These are phyloP conservation scores for Gopherus flavomarginatus DNA, from an alignment of 2,113 vertebrate species.

Conservation along the genomic window DNA sequence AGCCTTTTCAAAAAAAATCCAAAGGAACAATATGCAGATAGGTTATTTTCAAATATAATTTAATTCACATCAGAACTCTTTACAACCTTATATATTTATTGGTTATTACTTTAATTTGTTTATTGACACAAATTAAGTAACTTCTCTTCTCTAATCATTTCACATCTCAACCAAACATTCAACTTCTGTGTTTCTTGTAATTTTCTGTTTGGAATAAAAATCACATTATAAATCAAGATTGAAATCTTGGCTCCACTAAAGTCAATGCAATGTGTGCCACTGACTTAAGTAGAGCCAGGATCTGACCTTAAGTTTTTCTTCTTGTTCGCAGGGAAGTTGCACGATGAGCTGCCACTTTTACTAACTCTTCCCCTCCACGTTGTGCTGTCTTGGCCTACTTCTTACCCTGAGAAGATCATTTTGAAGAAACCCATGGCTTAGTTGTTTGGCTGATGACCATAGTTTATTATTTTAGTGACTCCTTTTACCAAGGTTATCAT, in stretches of 20 bases:
- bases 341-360: background rate
- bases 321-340: background rate
- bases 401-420: background rate
- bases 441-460: background rate
- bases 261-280: background rate
- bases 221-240: background rate
- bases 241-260: background rate
- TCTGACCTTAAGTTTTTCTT: background rate
- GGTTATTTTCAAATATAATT: slow-evolving; percentile 33
- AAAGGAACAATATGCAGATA: background rate
- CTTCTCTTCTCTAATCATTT: background rate
- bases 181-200: background rate
- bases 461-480: background rate
- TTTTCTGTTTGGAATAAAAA: background rate
- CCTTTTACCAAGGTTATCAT: background rate
- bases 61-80: slow-evolving; percentile 28
- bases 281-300: background rate
- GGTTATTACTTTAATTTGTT: background rate
- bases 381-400: background rate
- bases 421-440: background rate
- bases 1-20: background rate
- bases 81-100: background rate
- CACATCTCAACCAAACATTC: background rate
- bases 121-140: background rate
- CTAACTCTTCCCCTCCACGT: background rate